A percentile compares a stretch with the other conserved stretches of the same genome.
Conservation (phyloP, 1,140 invertebrate species). For the Fragariocoptes setiger region DNA sequence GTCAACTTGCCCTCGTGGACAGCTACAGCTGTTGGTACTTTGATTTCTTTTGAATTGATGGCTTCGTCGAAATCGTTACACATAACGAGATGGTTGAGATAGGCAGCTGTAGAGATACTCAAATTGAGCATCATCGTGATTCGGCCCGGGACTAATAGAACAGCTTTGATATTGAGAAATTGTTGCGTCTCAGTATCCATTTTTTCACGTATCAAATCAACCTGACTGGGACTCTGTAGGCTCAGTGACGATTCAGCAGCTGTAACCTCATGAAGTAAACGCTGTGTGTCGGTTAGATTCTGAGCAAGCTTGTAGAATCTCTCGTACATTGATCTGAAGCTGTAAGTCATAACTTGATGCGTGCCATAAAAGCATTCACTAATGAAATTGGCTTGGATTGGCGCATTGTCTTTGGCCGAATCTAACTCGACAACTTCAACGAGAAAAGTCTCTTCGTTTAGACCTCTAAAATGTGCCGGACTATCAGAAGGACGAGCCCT, state of each 20-base stretch:
- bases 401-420: background rate
- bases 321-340: constrained; percentile 42
- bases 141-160: constrained; percentile 33
- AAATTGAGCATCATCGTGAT: constrained; percentile 34
- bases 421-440: background rate
- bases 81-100: constrained; percentile 43
- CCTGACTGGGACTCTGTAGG: background rate
- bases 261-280: constrained; percentile 27
- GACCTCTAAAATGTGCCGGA: constrained; percentile 17
- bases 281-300: constrained; percentile 39
- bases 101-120: constrained; percentile 41
- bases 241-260: constrained; percentile 10
- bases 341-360: constrained; percentile 49
- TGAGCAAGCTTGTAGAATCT: constrained; percentile 29
- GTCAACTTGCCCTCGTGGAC: background rate
- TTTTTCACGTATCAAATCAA: constrained; percentile 2
- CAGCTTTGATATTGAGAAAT: constrained; percentile 24
- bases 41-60: constrained; percentile 4
- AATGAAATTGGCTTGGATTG: constrained; percentile 31
- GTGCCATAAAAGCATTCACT: constrained; percentile 66
- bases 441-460: constrained; percentile 7
- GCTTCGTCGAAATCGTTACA: constrained; percentile 8
- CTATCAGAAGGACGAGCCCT: constrained; percentile 11
- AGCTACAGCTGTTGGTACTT: background rate
- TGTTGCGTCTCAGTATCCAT: constrained; percentile 21